A percentile compares a stretch with the other conserved stretches of the same genome.
Evolutionary conservation across 2,797 vertebrate genomes (phyloP).

Genomic region (Falco concolor): DNA sequence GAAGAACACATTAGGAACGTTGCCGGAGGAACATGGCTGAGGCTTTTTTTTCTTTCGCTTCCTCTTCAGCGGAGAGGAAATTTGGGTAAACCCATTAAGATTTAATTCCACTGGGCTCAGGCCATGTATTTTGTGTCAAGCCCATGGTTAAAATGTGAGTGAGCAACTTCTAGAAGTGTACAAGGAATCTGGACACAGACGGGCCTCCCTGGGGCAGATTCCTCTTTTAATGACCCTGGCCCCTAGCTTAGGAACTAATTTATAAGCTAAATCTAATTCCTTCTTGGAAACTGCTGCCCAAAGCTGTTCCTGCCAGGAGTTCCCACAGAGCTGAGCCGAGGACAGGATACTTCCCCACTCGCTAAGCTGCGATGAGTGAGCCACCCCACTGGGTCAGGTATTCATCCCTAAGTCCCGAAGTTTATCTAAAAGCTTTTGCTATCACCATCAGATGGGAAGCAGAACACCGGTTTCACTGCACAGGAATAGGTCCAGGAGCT

Average conservation of each 20-base stretch:
- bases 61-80: neutral
- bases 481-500: neutral
- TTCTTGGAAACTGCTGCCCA: neutral
- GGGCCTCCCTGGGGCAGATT: neutral
- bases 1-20: neutral
- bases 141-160: neutral
- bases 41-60: neutral
- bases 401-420: neutral
- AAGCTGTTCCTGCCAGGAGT: neutral
- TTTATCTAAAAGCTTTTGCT: neutral
- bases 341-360: neutral
- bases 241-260: slow-evolving; percentile 32
- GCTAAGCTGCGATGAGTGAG: neutral
- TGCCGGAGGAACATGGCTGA: neutral
- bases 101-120: neutral
- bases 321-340: neutral
- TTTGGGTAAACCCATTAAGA: neutral
- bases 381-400: neutral
- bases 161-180: neutral
- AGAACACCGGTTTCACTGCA: rapidly evolving
- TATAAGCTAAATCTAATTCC: slow-evolving; percentile 31
- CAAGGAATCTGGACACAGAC: neutral
- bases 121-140: neutral
- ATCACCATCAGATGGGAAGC: neutral
- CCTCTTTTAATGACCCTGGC: slow-evolving; percentile 25